phyloP scores from a whole-genome alignment of 2,113 vertebrate species.

The Rutilus rutilus region DNA sequence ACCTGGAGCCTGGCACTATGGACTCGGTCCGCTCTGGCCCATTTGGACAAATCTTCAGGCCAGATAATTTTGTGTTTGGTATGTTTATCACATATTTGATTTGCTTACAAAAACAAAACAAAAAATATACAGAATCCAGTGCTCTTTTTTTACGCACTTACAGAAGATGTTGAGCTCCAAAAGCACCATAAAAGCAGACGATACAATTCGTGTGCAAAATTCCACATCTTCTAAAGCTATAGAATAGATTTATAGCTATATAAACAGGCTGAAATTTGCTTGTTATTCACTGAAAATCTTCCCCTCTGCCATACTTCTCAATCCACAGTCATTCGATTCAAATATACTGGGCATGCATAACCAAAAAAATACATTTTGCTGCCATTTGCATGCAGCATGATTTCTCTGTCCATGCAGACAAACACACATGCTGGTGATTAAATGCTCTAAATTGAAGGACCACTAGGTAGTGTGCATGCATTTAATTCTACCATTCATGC shows the following conservation, averaged over 20 bases:
- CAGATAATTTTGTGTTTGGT: constrained; percentile 82
- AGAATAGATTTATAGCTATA: background rate
- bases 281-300: background rate
- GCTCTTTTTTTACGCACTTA: background rate
- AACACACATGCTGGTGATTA: background rate
- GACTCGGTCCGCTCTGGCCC: constrained; percentile 79
- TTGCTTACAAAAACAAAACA: too few species aligned
- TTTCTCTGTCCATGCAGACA: too few species aligned
- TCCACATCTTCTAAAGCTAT: background rate
- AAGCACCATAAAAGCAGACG: background rate
- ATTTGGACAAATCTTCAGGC: constrained; percentile 79
- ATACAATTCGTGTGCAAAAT: background rate
- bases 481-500: background rate
- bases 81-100: constrained; percentile 48
- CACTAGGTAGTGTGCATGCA: background rate
- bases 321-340: background rate
- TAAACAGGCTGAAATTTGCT: background rate
- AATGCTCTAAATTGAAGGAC: background rate
- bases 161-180: background rate
- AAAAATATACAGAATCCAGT: too few species aligned
- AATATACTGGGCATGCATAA: background rate
- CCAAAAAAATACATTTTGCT: too few species aligned
- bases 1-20: constrained; percentile 80
- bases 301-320: background rate
- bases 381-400: background rate